Percentiles rank a stretch among this genome's conserved stretches.
phyloP scores from a whole-genome alignment of 2,888 invertebrate genomes.

The Galerucella pusilla region DNA sequence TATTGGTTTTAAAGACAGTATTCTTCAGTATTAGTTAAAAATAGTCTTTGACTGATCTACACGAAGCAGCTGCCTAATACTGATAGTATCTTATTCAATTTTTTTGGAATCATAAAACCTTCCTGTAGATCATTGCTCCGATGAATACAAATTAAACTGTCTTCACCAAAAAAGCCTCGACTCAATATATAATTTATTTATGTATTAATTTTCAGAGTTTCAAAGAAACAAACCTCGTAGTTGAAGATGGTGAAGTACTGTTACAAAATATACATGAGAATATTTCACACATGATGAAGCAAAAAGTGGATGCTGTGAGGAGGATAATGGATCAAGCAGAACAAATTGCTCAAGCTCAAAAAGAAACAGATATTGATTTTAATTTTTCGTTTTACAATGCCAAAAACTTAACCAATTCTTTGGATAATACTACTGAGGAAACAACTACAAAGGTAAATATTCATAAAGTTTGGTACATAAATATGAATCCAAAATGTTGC shows the following conservation, averaged over 20 bases:
- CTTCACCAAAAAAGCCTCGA: too few species aligned
- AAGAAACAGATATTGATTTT: conserved; percentile 67
- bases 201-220: conserved; percentile 72
- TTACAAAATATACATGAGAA: conserved; percentile 86
- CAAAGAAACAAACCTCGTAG: conserved; percentile 78
- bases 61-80: too few species aligned
- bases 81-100: too few species aligned
- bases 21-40: too few species aligned
- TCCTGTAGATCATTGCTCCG: too few species aligned
- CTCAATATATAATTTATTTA: too few species aligned
- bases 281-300: conserved; percentile 88
- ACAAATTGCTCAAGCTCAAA: conserved; percentile 77
- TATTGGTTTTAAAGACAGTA: too few species aligned
- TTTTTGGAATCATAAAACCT: too few species aligned
- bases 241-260: conserved; percentile 81
- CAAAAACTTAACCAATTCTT: conserved; percentile 71
- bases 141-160: too few species aligned
- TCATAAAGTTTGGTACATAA: neutral
- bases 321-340: conserved; percentile 91
- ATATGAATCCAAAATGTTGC: too few species aligned
- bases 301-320: conserved; percentile 88
- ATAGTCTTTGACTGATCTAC: too few species aligned
- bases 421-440: conserved; percentile 62
- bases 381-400: conserved; percentile 78
- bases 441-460: conserved; percentile 36